phyloP scores from a whole-genome alignment of 2,113 vertebrate genomes.

The Amazona guildingii region DNA sequence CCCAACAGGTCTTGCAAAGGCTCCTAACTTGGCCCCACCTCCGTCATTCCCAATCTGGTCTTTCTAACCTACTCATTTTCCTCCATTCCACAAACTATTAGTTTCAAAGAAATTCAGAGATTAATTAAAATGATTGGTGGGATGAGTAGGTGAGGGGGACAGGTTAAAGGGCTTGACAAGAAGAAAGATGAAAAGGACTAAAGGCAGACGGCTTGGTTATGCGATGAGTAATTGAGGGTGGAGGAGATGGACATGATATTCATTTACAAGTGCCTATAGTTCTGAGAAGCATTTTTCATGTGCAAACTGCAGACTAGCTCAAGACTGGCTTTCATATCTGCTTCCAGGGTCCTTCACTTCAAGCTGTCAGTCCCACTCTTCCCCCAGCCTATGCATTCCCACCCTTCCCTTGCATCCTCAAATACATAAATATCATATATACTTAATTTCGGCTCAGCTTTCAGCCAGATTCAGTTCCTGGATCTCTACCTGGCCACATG shows the following conservation, averaged over 20 bases:
- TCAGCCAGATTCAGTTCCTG: neutral
- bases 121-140: slow-evolving; percentile 70
- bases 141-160: slow-evolving; percentile 63
- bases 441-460: neutral
- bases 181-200: slow-evolving; percentile 67
- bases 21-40: slow-evolving; percentile 53
- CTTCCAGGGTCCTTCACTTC: neutral
- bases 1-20: slow-evolving; percentile 58
- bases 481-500: neutral
- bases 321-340: neutral
- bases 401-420: neutral
- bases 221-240: slow-evolving; percentile 65
- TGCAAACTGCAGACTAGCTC: neutral
- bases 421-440: neutral
- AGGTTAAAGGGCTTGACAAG: slow-evolving; percentile 64
- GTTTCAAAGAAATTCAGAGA: slow-evolving; percentile 68
- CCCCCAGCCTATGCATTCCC: neutral
- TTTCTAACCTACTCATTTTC: slow-evolving; percentile 66
- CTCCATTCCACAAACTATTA: slow-evolving; percentile 64
- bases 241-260: slow-evolving; percentile 68
- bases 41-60: slow-evolving; percentile 56
- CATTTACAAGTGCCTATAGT: slow-evolving; percentile 46
- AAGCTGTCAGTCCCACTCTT: neutral
- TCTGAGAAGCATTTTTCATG: slow-evolving; percentile 26
- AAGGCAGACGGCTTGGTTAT: slow-evolving; percentile 43